phyloP scores from a whole-genome alignment of 2,797 vertebrate genomes.

The Anomalospiza imberbis region DNA sequence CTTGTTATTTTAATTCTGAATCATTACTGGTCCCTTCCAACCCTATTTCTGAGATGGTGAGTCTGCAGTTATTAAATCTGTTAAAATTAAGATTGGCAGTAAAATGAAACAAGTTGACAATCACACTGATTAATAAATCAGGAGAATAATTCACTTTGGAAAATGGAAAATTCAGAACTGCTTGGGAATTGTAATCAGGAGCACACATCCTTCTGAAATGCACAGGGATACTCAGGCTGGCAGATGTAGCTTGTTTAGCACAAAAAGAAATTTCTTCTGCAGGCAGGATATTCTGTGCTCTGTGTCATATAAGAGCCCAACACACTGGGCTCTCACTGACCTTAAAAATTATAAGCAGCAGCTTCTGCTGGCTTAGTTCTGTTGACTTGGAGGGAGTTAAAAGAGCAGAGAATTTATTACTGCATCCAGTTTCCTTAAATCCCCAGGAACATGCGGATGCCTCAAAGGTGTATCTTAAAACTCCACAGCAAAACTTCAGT shows the following conservation, averaged over 20 bases:
- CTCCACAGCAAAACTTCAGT: not conserved
- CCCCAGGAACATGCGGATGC: not conserved
- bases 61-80: not conserved
- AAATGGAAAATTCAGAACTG: not conserved
- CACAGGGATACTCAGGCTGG: not conserved
- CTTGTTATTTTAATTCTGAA: not conserved
- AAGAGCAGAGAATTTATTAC: slow-evolving; percentile 1
- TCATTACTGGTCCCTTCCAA: not conserved
- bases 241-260: not conserved
- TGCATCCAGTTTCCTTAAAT: slow-evolving; percentile 1
- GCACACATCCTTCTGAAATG: not conserved
- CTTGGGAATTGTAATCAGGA: not conserved
- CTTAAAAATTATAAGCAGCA: not conserved
- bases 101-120: not conserved
- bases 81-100: not conserved
- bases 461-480: not conserved
- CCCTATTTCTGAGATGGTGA: not conserved
- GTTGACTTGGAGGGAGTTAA: not conserved
- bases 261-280: not conserved
- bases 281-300: not conserved
- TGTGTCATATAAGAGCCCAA: not conserved
- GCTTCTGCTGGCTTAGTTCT: not conserved
- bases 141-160: not conserved
- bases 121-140: not conserved
- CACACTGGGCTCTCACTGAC: not conserved